Evolutionary conservation across 2,113 vertebrate species (phyloP), one percentile per base, ranked within the genome.

Genomic region (Dromiciops gliroides): DNA sequence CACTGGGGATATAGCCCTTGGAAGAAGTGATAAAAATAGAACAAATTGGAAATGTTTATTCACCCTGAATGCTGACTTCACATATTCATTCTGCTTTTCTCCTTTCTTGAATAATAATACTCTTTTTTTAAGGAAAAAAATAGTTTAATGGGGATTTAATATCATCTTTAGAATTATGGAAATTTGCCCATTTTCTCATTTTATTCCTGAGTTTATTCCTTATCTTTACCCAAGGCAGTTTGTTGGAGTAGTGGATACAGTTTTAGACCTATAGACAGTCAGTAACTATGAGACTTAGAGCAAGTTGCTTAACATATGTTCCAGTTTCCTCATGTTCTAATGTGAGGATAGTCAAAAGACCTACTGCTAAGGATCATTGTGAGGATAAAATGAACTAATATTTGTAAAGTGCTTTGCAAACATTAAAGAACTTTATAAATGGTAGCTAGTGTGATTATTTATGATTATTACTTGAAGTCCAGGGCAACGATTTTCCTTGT

Each of bases 71-170:
- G 51, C 10, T 47, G 88, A 75, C 37, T 51, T 50, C 3, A 51
- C 67, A 47, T 91, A 89, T 51, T 95, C 0, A 24, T 25, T 7
- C n/a, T 51, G 67, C 16, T 90, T 92, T 0, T 2, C 4, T 90
- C n/a, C 50, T 22, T 92, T 94, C 51, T 48, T 48, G 19, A 94
- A 3, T 67, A 96, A 37, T 93, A 51, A 60, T 10, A 50, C n/a
- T 0, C 10, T 0, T 67, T 0, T 67, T 94, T 16, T 56, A 90
- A 12, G 53, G 31, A 94, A 51, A 23, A 52, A 31, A 94, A 50
- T 53, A 49, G 51, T 92, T 91, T 94, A 91, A 50, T 93, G 2
- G n/a, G 6, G 93, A 37, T 91, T 90, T 2, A 90, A 48, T 44
- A 11, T 1, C 8, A 51, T 75, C 91, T 23, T 0, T 90, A 53